phyloP scores from a whole-genome alignment of 2,888 invertebrate genomes.

The Malachius bipustulatus region DNA sequence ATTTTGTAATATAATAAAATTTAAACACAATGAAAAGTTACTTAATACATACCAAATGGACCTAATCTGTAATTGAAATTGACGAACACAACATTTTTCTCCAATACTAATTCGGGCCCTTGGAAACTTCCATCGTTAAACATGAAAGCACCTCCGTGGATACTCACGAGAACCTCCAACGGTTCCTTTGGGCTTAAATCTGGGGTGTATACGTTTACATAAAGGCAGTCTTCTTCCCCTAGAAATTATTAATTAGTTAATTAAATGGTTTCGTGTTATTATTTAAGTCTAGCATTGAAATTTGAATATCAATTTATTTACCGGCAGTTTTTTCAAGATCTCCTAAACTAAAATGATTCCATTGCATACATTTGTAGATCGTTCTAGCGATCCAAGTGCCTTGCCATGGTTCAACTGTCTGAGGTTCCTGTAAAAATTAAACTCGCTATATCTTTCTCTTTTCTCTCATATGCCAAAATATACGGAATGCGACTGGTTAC shows the following conservation, averaged over 20 bases:
- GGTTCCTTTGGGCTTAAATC: slow-evolving; percentile 33
- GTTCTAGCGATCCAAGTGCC: slow-evolving; percentile 56
- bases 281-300: too few relatives aligned
- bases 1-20: not conserved
- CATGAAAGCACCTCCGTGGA: slow-evolving; percentile 61
- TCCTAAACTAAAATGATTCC: slow-evolving; percentile 27
- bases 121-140: slow-evolving; percentile 45
- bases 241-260: too few relatives aligned
- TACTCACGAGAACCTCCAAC: slow-evolving; percentile 50
- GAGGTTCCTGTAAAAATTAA: slow-evolving; percentile 40
- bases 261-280: too few relatives aligned
- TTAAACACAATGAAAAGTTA: slow-evolving; percentile 26
- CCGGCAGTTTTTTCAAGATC: too few relatives aligned
- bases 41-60: slow-evolving; percentile 47
- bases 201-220: slow-evolving; percentile 51
- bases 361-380: slow-evolving; percentile 34
- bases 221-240: slow-evolving; percentile 58
- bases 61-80: slow-evolving; percentile 61
- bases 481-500: too few relatives aligned
- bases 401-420: slow-evolving; percentile 46
- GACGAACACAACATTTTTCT: slow-evolving; percentile 51
- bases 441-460: too few relatives aligned
- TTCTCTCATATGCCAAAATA: too few relatives aligned
- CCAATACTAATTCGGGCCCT: slow-evolving; percentile 46
- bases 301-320: too few relatives aligned